Conservation (phyloP, 2,797 vertebrate species). For the Ctenochaetus hawaiiensis region DNA sequence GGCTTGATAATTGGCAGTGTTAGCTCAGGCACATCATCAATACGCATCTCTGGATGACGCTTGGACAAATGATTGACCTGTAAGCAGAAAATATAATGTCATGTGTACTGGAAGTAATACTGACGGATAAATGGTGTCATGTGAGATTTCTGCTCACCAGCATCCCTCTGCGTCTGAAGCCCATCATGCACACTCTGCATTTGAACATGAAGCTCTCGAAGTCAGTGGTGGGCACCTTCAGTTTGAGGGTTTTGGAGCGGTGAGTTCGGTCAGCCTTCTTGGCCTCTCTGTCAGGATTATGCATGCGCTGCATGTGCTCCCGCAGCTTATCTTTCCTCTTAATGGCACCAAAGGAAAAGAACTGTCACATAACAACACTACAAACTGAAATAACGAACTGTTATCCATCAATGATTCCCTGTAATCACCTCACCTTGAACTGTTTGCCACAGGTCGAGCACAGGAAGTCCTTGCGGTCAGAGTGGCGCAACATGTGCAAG, state of each 20-base stretch:
- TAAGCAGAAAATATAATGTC: neutral
- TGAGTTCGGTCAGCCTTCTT: slow-evolving; percentile 95
- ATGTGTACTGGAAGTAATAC: neutral
- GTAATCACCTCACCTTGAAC: slow-evolving; percentile 89
- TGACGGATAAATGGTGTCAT: neutral
- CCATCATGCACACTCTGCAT: slow-evolving; percentile 99
- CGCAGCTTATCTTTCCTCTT: slow-evolving; percentile 98
- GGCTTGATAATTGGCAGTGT: slow-evolving; percentile 99
- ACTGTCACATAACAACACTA: neutral
- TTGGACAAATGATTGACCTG: slow-evolving; percentile 99
- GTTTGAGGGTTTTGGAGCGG: slow-evolving; percentile 94
- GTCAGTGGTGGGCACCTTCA: slow-evolving; percentile 93
- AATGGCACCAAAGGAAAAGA: slow-evolving; percentile 15
- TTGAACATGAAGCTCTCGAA: slow-evolving; percentile 99
- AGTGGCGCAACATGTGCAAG: slow-evolving; percentile 97
- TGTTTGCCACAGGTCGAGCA: slow-evolving; percentile 99
- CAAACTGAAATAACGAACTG: rapidly evolving
- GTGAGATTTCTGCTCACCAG: slow-evolving; percentile 86
- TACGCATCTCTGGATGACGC: slow-evolving; percentile 98
- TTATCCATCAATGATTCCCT: too few relatives aligned
- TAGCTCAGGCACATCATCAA: slow-evolving; percentile 97
- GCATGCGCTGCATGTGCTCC: slow-evolving; percentile 99
- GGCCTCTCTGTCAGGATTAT: slow-evolving; percentile 97
- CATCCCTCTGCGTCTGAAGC: slow-evolving; percentile 97
- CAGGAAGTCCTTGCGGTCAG: slow-evolving; percentile 97